A percentile compares a stretch with the other conserved stretches of the same genome.
phyloP scores from a whole-genome alignment of 2,888 invertebrate genomes.

The Ophion ellenae region DNA sequence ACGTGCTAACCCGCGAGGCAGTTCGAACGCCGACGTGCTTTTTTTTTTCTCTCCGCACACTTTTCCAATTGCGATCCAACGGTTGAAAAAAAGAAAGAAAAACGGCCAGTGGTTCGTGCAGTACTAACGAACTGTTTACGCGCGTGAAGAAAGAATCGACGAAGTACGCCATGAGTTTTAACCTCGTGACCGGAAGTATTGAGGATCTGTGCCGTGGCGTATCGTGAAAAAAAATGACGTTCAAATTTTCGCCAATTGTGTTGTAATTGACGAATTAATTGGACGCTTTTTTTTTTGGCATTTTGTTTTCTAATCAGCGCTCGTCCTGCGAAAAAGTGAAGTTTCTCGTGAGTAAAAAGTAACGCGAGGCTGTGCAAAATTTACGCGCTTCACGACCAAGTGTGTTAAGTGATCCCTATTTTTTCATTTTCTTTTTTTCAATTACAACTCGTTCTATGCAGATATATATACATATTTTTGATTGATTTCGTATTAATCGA shows the following conservation, averaged over 20 bases:
- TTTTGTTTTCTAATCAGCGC: neutral
- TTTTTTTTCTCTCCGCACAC: constrained; percentile 2
- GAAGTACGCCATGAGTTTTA: neutral
- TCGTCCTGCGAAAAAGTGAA: constrained; percentile 22
- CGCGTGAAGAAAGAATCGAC: neutral
- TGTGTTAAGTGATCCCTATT: neutral
- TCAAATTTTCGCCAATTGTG: neutral
- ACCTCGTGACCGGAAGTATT: neutral
- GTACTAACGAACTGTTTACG: constrained; percentile 10
- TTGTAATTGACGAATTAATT: constrained; percentile 23
- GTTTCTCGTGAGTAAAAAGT: constrained; percentile 13
- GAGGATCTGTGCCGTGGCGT: neutral
- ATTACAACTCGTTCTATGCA: neutral
- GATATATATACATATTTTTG: neutral
- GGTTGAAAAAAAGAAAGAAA: neutral
- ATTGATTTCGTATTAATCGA: neutral
- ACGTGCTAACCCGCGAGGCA: constrained; percentile 3
- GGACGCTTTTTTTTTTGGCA: too few relatives aligned
- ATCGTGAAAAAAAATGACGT: neutral
- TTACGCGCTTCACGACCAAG: neutral
- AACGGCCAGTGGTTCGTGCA: neutral
- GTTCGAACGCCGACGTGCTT: neutral
- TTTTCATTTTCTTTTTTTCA: neutral
- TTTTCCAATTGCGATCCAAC: neutral
- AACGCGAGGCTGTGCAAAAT: constrained; percentile 14